Conservation (phyloP, 2,888 invertebrate genomes). For the Polyommatus iphigenia region DNA sequence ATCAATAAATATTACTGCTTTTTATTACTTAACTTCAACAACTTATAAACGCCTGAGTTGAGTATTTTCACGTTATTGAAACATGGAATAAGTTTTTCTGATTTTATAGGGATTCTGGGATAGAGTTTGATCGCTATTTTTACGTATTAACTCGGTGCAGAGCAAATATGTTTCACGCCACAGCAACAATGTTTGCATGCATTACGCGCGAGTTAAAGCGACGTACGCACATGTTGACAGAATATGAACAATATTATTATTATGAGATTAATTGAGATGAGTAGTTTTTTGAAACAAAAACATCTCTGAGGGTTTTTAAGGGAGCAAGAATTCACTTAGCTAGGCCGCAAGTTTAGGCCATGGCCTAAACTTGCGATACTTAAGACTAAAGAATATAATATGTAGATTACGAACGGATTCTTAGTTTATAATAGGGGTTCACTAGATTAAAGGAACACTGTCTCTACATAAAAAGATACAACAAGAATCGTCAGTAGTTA, state of each 20-base stretch:
- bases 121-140: conserved; percentile 2
- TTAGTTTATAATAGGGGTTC: too few species aligned
- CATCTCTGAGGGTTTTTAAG: neutral
- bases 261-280: neutral
- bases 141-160: neutral
- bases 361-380: neutral
- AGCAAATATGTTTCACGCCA: neutral
- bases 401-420: too few species aligned
- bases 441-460: too few species aligned
- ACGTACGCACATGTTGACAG: conserved; percentile 6
- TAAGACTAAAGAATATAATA: neutral
- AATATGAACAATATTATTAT: neutral
- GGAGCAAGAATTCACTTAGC: neutral
- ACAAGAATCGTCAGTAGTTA: too few species aligned
- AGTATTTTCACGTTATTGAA: neutral
- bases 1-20: too few species aligned
- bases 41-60: too few species aligned
- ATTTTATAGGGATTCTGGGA: neutral
- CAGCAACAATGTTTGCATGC: neutral
- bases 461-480: too few species aligned
- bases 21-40: too few species aligned
- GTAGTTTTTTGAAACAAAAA: too few species aligned
- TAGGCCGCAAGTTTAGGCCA: too few species aligned
- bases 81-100: neutral
- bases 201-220: neutral